A percentile compares a stretch with the other conserved stretches of the same genome.
Conservation (phyloP, 2,113 vertebrate genomes). For the Odontophorus gujanensis region DNA sequence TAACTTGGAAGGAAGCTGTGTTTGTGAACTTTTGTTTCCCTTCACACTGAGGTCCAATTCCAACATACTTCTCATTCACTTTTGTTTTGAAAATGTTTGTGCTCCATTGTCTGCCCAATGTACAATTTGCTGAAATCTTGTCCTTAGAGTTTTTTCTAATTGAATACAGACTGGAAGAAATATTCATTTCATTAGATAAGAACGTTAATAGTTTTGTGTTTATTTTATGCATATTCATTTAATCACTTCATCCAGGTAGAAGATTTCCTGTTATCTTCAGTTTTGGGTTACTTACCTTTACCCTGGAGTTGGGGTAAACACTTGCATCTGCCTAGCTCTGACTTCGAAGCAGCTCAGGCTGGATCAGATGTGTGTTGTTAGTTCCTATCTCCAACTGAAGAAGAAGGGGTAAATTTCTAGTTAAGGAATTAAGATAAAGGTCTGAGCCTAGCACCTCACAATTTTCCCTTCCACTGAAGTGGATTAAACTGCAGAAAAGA, state of each 20-base stretch:
- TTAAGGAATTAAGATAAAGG: neutral
- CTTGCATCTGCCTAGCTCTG: neutral
- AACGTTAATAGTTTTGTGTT: neutral
- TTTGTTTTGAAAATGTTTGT: constrained; percentile 35
- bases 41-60: neutral
- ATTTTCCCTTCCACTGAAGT: neutral
- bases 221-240: neutral
- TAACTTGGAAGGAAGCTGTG: constrained; percentile 8
- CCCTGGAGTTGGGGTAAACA: neutral
- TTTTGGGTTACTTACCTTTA: neutral
- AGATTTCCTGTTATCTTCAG: neutral
- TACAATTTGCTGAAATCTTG: neutral
- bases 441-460: neutral
- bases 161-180: neutral
- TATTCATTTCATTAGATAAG: neutral
- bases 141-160: neutral
- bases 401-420: neutral
- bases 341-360: neutral
- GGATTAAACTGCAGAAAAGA: neutral
- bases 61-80: constrained; percentile 1
- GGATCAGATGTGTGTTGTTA: neutral
- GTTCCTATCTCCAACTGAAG: neutral
- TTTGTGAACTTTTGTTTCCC: constrained; percentile 29
- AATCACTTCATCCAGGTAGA: neutral
- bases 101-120: neutral